These are phyloP conservation scores for Meteorus cinctellus DNA, from an alignment of 2,888 invertebrate genomes.

Conservation along the genomic window DNA sequence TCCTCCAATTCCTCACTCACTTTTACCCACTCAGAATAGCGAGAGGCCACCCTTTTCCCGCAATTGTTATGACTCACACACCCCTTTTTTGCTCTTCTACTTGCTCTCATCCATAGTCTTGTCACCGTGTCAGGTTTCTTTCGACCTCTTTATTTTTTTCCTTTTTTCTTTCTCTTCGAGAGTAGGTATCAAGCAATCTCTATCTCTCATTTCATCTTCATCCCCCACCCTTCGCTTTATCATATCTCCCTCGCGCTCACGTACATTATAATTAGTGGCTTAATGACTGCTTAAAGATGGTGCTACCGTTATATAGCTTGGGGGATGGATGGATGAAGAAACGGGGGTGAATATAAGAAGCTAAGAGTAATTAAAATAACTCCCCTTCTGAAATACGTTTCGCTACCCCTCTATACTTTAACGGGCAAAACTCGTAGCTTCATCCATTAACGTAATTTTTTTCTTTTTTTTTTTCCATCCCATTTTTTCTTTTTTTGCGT, in stretches of 20 bases:
- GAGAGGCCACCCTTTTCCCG: conserved; percentile 40
- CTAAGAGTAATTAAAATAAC: conserved; percentile 72
- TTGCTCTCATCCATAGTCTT: conserved; percentile 37
- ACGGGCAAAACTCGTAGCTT: conserved; percentile 49
- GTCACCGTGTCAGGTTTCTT: conserved; percentile 24
- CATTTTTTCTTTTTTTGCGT: conserved; percentile 34
- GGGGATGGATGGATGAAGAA: conserved; percentile 41
- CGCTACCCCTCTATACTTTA: conserved; percentile 45
- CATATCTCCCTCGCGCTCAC: conserved; percentile 67
- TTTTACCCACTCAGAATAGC: conserved; percentile 26
- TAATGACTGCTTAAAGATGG: conserved; percentile 68
- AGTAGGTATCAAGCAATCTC: conserved; percentile 24
- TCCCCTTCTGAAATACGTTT: conserved; percentile 52
- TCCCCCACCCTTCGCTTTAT: conserved; percentile 13
- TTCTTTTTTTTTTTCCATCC: conserved; percentile 13
- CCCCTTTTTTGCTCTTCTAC: conserved; percentile 36
- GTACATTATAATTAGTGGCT: conserved; percentile 73
- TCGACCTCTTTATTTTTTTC: conserved; percentile 26
- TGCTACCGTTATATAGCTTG: conserved; percentile 30
- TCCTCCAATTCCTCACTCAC: conserved; percentile 34
- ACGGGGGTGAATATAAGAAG: conserved; percentile 44
- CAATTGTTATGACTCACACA: conserved; percentile 45
- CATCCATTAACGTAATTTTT: conserved; percentile 31
- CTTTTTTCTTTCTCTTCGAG: not conserved
- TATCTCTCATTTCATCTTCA: conserved; percentile 27